These are phyloP conservation scores for Charadrius vociferus DNA, from an alignment of 2,113 vertebrate genomes.

Conservation along the genomic window DNA sequence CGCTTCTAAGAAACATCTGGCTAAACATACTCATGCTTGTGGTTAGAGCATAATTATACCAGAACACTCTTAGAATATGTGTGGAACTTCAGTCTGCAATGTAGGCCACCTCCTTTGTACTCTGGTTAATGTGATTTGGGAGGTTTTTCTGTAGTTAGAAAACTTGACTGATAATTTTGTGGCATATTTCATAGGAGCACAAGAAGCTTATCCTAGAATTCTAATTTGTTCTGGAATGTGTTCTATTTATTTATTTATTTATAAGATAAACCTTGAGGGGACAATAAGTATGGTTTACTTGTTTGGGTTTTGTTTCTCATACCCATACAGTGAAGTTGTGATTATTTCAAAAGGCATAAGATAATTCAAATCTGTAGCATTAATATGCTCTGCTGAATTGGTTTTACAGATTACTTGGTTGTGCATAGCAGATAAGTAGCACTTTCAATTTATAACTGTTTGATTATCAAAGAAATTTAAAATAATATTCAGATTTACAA, in stretches of 20 bases:
- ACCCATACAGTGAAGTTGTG: not conserved
- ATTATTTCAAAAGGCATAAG: not conserved
- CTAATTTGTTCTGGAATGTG: not conserved
- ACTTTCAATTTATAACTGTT: slow-evolving; percentile 5
- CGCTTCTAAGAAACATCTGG: slow-evolving; percentile 30
- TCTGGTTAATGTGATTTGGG: slow-evolving; percentile 37
- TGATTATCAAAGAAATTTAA: slow-evolving; percentile 21
- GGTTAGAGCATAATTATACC: slow-evolving; percentile 48
- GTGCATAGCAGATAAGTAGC: not conserved
- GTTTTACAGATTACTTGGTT: not conserved
- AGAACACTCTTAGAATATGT: slow-evolving; percentile 36
- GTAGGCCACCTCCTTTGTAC: slow-evolving; percentile 1
- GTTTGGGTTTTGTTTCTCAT: not conserved
- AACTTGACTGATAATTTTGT: slow-evolving; percentile 6
- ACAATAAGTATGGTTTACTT: not conserved
- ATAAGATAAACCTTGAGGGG: not conserved
- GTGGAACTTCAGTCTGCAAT: slow-evolving; percentile 23
- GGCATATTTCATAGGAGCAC: not conserved
- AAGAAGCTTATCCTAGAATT: not conserved
- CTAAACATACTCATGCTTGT: slow-evolving; percentile 25
- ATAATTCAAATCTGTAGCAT: not conserved
- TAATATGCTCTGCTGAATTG: not conserved
- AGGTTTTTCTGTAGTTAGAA: slow-evolving; percentile 29
- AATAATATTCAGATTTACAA: not conserved
- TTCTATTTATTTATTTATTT: not conserved